Evolutionary conservation across 2,113 vertebrate species (phyloP).

Genomic region (Colistium nudipinnis): DNA sequence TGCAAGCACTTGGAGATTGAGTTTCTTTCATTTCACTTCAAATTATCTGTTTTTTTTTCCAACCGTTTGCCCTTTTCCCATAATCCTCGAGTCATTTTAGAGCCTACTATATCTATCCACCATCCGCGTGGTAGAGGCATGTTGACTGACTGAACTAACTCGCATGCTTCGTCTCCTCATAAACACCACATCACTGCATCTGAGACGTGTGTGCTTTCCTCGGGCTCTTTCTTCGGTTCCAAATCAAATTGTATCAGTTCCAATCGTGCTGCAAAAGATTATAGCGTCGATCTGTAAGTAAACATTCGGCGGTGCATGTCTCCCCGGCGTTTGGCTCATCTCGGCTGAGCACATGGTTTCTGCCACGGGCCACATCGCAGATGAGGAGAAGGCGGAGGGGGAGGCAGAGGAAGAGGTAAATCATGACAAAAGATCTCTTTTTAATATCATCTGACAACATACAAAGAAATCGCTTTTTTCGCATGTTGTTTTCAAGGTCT

Average conservation of each 20-base stretch:
- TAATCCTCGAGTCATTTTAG: too few species aligned
- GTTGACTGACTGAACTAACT: neutral
- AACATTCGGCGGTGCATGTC: constrained; percentile 34
- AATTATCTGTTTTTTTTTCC: too few species aligned
- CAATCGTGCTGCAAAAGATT: constrained; percentile 49
- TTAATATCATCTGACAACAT: neutral
- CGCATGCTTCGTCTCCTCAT: constrained; percentile 20
- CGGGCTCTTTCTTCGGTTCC: constrained; percentile 41
- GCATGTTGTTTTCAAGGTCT: neutral
- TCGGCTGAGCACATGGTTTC: neutral
- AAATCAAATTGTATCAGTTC: constrained; percentile 39
- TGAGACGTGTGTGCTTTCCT: constrained; percentile 17
- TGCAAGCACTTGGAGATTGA: neutral
- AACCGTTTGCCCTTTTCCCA: too few species aligned
- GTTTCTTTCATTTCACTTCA: too few species aligned
- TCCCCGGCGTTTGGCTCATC: constrained; percentile 31
- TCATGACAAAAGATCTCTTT: neutral
- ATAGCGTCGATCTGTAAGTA: constrained; percentile 39
- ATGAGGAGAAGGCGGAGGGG: neutral
- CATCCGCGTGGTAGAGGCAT: too few species aligned
- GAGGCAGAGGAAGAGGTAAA: neutral
- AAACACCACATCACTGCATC: constrained; percentile 26
- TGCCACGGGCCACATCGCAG: neutral
- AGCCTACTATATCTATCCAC: too few species aligned
- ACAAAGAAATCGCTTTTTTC: neutral